Conservation (phyloP, 2,797 vertebrate species). For the Aphelocoma californica region DNA sequence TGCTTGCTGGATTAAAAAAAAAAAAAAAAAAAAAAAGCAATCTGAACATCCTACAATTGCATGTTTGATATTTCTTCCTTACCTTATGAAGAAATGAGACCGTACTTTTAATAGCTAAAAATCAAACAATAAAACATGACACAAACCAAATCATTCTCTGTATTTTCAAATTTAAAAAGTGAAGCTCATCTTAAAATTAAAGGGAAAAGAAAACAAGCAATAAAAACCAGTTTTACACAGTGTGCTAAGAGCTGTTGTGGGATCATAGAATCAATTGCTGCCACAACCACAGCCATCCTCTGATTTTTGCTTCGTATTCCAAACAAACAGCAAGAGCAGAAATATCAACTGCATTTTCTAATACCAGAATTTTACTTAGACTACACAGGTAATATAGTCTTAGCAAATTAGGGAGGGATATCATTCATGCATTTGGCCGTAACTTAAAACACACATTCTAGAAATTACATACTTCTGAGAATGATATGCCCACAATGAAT, state of each 20-base stretch:
- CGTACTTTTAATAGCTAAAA: not conserved
- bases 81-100: not conserved
- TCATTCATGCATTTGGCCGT: not conserved
- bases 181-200: not conserved
- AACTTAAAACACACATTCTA: not conserved
- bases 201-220: not conserved
- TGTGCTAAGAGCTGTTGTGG: not conserved
- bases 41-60: not conserved
- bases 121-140: conserved; percentile 37
- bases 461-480: not conserved
- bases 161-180: not conserved
- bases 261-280: not conserved
- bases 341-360: not conserved
- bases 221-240: not conserved
- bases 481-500: not conserved
- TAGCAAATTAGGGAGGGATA: not conserved
- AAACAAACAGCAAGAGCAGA: not conserved
- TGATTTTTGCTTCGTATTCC: not conserved
- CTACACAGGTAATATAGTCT: not conserved
- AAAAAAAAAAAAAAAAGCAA: not conserved
- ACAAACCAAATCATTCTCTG: conserved; percentile 6
- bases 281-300: not conserved
- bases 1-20: not conserved
- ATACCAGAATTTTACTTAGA: not conserved
- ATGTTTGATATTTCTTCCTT: conserved; percentile 37